Evolutionary conservation across 1,140 invertebrate genomes (phyloP), one percentile per base, ranked within the genome.

Genomic region (Eupristina koningsbergeri): DNA sequence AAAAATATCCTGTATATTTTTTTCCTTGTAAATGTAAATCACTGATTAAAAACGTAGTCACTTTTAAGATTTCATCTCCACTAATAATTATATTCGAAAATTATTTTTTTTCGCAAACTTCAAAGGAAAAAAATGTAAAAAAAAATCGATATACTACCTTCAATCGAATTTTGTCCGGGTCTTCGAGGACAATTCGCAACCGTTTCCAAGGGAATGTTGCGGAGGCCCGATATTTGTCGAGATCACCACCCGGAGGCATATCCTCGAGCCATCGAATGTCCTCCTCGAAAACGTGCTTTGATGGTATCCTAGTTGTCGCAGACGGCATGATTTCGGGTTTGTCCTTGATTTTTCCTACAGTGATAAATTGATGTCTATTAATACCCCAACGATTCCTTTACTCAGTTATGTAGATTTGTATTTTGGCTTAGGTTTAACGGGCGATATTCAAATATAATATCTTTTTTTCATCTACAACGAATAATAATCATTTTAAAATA

Each of bases 151-250:
- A 58, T 26, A 58, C 41, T 86, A 89, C 90, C 85, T 91, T 91
- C 34, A 91, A 79, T 64, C 86, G 86, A 61, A 91, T 61, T 75
- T 86, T 88, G 3, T 89, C 87, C 15, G 89, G 85, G 85, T 91
- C 88, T 69, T 91, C 90, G n/a, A 90, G 61, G 36, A 90, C 84
- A 31, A 89, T 83, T 69, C 86, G 85, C 39, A 91, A 75, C 19
- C 87, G 82, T 80, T 91, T 91, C 90, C 90, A 91, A 63, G 85
- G 88, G 78, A 91, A 90, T 0, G 88, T 86, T 2, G 89, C 89
- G 0, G 83, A 76, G 41, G 84, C 85, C 29, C 90, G 67, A 61
- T 91, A 91, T 84, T 89, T 87, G 8, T 76, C 87, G 1, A 91
- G 85, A 45, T 88, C 85, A 29, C 88, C 88, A 39, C 88, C 86